These are phyloP conservation scores for Zonitis immaculata DNA, from an alignment of 2,888 invertebrate genomes.

Conservation along the genomic window DNA sequence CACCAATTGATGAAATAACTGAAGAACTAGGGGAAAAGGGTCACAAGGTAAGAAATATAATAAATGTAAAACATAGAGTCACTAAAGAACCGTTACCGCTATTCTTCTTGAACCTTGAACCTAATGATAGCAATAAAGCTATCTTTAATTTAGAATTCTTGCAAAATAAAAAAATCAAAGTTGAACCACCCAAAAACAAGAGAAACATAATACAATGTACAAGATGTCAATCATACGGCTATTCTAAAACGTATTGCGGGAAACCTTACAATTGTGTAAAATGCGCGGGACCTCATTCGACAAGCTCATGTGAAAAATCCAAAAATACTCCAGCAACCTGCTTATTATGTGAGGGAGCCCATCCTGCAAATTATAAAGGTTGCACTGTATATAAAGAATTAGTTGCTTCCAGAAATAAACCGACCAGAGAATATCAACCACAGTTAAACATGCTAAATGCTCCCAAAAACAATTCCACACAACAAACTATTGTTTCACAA, in stretches of 20 bases:
- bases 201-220: background rate
- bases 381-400: background rate
- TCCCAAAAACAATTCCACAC: too few species aligned
- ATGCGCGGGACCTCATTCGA: background rate
- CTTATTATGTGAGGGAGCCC: background rate
- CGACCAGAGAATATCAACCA: too few species aligned
- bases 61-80: constrained; percentile 13
- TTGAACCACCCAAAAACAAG: background rate
- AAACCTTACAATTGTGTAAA: background rate
- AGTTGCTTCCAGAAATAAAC: too few species aligned
- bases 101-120: constrained; percentile 20
- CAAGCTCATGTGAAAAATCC: background rate
- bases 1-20: constrained; percentile 8
- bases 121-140: constrained; percentile 16
- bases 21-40: constrained; percentile 9
- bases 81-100: constrained; percentile 17
- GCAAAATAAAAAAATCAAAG: constrained; percentile 12
- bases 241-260: background rate
- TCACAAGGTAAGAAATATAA: constrained; percentile 19
- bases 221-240: background rate
- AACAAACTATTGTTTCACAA: too few species aligned
- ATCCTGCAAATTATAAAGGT: background rate
- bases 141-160: constrained; percentile 15
- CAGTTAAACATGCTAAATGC: too few species aligned
- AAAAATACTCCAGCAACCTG: background rate